Conservation (phyloP, 1,140 invertebrate species). For the Streblospio benedicti region DNA sequence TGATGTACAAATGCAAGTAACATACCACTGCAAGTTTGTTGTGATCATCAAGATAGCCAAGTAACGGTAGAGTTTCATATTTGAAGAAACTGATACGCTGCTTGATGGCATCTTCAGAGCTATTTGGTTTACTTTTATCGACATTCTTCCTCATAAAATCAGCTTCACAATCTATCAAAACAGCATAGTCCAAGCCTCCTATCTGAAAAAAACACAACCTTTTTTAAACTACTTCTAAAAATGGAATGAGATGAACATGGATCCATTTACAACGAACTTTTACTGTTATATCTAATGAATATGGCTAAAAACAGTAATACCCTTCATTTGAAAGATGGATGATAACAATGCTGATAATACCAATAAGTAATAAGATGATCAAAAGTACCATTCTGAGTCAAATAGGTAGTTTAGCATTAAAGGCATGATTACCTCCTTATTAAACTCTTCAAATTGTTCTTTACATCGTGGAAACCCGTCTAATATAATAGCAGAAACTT, state of each 20-base stretch:
- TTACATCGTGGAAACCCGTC: not conserved
- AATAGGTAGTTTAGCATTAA: no score
- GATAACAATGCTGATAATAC: no score
- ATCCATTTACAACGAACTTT: no score
- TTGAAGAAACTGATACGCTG: not conserved
- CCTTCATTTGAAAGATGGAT: no score
- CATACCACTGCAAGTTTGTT: constrained; percentile 37
- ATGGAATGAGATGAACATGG: not conserved
- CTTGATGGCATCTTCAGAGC: constrained; percentile 3
- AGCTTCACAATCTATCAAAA: constrained; percentile 7
- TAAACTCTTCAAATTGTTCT: constrained; percentile 5
- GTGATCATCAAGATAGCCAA: constrained; percentile 20
- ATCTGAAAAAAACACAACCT: constrained; percentile 1
- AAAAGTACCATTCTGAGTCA: no score
- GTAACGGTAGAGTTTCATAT: constrained; percentile 10
- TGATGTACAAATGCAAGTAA: no score
- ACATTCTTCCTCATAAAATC: constrained; percentile 21
- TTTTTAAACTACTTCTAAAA: not conserved
- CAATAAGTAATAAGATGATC: no score
- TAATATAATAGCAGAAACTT: not conserved
- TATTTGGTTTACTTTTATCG: constrained; percentile 21
- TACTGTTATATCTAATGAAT: no score
- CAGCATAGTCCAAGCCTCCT: not conserved
- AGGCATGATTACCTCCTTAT: not conserved
- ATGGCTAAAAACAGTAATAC: no score